A percentile compares a stretch with the other conserved stretches of the same genome.
Evolutionary conservation across 1,140 invertebrate genomes (phyloP).

Genomic region (Cecropterus lyciades): DNA sequence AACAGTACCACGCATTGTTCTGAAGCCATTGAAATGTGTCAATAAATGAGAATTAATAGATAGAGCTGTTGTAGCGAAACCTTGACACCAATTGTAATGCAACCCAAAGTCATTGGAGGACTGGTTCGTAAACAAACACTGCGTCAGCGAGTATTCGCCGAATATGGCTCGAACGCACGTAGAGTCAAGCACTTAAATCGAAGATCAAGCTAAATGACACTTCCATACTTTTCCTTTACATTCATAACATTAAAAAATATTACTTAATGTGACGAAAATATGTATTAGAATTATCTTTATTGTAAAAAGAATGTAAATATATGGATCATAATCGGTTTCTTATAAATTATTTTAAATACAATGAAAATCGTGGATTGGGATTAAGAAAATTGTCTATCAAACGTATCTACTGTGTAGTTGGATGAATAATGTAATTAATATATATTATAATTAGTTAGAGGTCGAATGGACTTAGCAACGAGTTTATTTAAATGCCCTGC

Average conservation of each 20-base stretch:
- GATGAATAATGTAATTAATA: too few species aligned
- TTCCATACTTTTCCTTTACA: too few species aligned
- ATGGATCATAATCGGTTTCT: too few species aligned
- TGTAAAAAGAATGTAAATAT: too few species aligned
- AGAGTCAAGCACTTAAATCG: neutral
- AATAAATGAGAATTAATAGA: conserved; percentile 34
- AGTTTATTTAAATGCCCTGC: conserved; percentile 29
- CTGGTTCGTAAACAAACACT: conserved; percentile 39
- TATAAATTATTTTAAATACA: too few species aligned
- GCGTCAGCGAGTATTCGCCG: conserved; percentile 20
- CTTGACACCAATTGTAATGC: conserved; percentile 49
- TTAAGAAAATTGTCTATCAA: too few species aligned
- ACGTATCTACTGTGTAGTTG: too few species aligned
- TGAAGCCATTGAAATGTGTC: conserved; percentile 30
- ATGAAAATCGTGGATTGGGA: too few species aligned
- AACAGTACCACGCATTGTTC: conserved; percentile 3
- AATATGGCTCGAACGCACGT: conserved; percentile 20
- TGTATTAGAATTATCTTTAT: too few species aligned
- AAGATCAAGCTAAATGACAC: neutral
- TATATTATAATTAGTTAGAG: neutral
- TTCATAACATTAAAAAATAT: too few species aligned
- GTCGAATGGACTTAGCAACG: neutral
- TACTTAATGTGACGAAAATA: too few species aligned
- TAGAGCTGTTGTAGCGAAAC: conserved; percentile 20
- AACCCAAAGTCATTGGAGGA: conserved; percentile 45